These are phyloP conservation scores for Capitella teleta DNA, from an alignment of 1,140 invertebrate genomes.

Conservation along the genomic window DNA sequence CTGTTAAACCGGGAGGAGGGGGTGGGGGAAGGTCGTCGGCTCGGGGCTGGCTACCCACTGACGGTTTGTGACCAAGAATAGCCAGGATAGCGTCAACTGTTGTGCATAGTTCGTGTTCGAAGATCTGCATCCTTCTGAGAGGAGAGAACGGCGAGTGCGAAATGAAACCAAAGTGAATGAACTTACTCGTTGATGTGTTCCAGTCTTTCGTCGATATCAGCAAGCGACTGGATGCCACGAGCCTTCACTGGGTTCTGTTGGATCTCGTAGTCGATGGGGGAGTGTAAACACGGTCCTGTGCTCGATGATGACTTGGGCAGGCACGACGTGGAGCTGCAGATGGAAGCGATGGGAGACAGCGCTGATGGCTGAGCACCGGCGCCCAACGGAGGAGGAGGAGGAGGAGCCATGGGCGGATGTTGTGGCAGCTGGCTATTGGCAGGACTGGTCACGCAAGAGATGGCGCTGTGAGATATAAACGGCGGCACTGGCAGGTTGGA, in stretches of 20 bases:
- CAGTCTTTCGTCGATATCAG: slow-evolving; percentile 26
- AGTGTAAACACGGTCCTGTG: slow-evolving; percentile 21
- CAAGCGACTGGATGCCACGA: slow-evolving; percentile 16
- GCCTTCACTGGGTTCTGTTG: slow-evolving; percentile 15
- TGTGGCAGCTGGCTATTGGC: too few species aligned
- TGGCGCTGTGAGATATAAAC: neutral
- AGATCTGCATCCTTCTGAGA: slow-evolving; percentile 35
- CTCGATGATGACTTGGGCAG: slow-evolving; percentile 31
- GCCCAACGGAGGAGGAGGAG: neutral
- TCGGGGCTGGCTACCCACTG: slow-evolving; percentile 3
- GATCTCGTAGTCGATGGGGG: slow-evolving; percentile 21
- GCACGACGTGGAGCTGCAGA: slow-evolving; percentile 23
- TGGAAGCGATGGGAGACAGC: slow-evolving; percentile 23
- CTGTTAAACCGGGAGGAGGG: slow-evolving; percentile 3
- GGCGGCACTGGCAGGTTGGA: neutral
- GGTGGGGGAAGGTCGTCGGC: slow-evolving; percentile 13
- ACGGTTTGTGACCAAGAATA: slow-evolving; percentile 33
- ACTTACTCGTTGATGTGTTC: slow-evolving; percentile 29
- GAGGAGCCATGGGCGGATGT: too few species aligned
- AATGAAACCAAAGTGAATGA: neutral
- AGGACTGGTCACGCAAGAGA: neutral
- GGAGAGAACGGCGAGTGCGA: slow-evolving; percentile 6
- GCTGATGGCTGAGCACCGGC: neutral
- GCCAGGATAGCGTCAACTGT: slow-evolving; percentile 35
- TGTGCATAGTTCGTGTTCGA: slow-evolving; percentile 33